A percentile compares a stretch with the other conserved stretches of the same genome.
Evolutionary conservation across 2,113 vertebrate genomes (phyloP).

Genomic region (Chaenogobius annularis): DNA sequence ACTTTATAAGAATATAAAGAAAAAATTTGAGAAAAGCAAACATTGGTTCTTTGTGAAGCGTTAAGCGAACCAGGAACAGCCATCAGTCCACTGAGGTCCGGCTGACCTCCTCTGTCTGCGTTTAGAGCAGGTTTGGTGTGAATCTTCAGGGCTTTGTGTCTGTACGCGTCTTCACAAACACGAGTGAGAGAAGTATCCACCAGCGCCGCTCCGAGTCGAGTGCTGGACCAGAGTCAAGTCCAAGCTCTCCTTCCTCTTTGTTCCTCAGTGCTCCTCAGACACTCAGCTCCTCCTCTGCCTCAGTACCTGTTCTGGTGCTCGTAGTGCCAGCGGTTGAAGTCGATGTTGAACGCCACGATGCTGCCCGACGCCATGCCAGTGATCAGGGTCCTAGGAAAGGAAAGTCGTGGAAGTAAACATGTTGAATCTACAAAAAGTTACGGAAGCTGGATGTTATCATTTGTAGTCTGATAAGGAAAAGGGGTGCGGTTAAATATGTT

Average conservation of each 20-base stretch:
- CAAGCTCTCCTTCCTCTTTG: constrained; percentile 34
- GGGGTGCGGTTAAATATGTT: too few relatives aligned
- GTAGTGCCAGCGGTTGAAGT: constrained; percentile 99
- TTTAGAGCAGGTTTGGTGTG: constrained; percentile 61
- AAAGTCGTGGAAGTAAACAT: background rate
- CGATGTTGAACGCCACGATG: constrained; percentile 99
- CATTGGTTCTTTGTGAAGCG: constrained; percentile 50
- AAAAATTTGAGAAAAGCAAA: constrained; percentile 27
- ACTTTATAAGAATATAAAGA: constrained; percentile 16
- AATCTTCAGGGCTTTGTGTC: constrained; percentile 60
- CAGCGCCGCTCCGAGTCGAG: constrained; percentile 43
- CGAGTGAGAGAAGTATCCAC: constrained; percentile 54
- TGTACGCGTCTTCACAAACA: constrained; percentile 34
- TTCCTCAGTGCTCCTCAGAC: constrained; percentile 49
- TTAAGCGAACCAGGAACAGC: constrained; percentile 50
- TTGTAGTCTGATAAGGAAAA: too few relatives aligned
- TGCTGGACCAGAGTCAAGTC: constrained; percentile 50
- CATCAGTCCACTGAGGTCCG: constrained; percentile 47
- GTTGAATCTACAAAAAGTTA: background rate
- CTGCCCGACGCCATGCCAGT: constrained; percentile 99
- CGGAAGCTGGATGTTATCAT: too few relatives aligned
- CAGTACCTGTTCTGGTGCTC: constrained; percentile 99
- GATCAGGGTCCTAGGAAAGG: constrained; percentile 89
- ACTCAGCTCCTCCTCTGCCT: constrained; percentile 67
- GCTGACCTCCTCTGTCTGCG: constrained; percentile 52